phyloP scores from a whole-genome alignment of 1,140 invertebrate genomes.

The Drosophila mayri region DNA sequence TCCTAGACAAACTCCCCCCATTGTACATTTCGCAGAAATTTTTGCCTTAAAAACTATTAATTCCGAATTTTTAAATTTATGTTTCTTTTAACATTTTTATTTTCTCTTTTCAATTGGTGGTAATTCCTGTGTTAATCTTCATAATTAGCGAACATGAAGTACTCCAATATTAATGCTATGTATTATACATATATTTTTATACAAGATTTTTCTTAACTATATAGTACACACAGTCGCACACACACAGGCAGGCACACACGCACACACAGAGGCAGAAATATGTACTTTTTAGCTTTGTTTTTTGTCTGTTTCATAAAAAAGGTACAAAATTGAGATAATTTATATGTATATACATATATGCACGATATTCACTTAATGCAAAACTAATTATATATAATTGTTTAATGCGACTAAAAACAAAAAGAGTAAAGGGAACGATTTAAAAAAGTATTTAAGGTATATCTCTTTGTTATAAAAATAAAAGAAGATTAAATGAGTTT shows the following conservation, averaged over 20 bases:
- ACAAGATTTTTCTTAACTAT: conserved; percentile 37
- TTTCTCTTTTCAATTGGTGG: conserved; percentile 4
- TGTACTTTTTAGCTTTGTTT: conserved; percentile 8
- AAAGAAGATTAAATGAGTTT: conserved; percentile 1
- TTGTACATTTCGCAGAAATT: background rate
- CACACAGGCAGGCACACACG: conserved; percentile 9
- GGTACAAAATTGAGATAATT: conserved; percentile 33
- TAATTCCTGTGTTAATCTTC: conserved; percentile 19
- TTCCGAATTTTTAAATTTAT: background rate
- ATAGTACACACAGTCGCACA: conserved; percentile 32
- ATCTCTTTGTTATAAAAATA: conserved; percentile 3
- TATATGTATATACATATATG: background rate
- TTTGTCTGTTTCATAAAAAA: conserved; percentile 30
- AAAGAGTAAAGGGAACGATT: conserved; percentile 11
- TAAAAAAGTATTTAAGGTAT: conserved; percentile 4
- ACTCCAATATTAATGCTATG: conserved; percentile 25
- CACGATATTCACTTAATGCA: conserved; percentile 28
- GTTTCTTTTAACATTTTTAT: conserved; percentile 6
- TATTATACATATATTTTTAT: conserved; percentile 6
- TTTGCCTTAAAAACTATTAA: background rate
- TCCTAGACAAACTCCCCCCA: background rate
- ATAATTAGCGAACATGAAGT: conserved; percentile 14
- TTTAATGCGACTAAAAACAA: conserved; percentile 30
- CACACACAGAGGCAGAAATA: conserved; percentile 20
- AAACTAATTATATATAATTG: conserved; percentile 52